A percentile compares a stretch with the other conserved stretches of the same genome.
Conservation (phyloP, 1,140 invertebrate genomes). For the Araneus ventricosus region DNA sequence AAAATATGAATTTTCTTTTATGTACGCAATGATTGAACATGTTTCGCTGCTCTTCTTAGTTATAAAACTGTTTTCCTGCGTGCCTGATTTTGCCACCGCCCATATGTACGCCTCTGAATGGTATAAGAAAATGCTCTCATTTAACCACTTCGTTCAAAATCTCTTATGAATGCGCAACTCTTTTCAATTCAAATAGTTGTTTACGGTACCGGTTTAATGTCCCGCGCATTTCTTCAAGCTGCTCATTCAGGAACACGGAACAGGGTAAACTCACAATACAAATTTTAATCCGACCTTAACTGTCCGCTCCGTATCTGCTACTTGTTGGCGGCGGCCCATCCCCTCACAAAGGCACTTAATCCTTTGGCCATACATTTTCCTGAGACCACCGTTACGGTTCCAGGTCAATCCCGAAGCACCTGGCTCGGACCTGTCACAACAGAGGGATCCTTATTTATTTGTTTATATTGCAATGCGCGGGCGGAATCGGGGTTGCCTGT, state of each 20-base stretch:
- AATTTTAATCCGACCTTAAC: background rate
- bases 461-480: background rate
- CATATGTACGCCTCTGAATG: too few relatives aligned
- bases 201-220: too few relatives aligned
- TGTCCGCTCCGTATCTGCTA: background rate
- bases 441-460: constrained; percentile 4
- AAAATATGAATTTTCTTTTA: too few relatives aligned
- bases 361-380: background rate
- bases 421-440: constrained; percentile 11
- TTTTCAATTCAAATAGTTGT: too few relatives aligned
- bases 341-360: constrained; percentile 1
- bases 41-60: too few relatives aligned
- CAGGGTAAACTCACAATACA: background rate
- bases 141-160: too few relatives aligned
- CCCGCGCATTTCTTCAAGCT: background rate
- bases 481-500: too few relatives aligned
- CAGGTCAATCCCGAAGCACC: background rate
- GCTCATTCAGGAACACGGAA: background rate
- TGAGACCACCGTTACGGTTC: constrained; percentile 14
- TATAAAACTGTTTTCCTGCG: too few relatives aligned
- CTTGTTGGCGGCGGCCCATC: background rate
- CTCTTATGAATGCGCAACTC: too few relatives aligned
- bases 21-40: too few relatives aligned
- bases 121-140: too few relatives aligned
- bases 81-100: too few relatives aligned